These are phyloP conservation scores for Isotomurus palustris DNA, from an alignment of 2,888 invertebrate genomes.

Conservation along the genomic window DNA sequence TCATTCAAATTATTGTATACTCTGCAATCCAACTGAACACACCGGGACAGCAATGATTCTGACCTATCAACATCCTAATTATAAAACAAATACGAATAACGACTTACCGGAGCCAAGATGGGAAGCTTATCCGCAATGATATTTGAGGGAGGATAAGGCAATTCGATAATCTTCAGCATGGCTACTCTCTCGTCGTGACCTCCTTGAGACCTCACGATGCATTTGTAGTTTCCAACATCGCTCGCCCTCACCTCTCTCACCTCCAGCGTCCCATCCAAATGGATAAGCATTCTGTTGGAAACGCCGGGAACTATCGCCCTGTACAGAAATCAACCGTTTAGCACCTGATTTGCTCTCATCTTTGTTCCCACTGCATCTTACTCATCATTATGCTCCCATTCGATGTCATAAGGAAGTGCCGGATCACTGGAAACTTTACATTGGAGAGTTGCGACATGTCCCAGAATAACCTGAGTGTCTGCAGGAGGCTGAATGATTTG, in stretches of 20 bases:
- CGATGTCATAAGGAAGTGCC: constrained; percentile 75
- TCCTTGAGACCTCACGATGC: constrained; percentile 81
- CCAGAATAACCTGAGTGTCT: constrained; percentile 83
- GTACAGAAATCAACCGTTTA: constrained; percentile 1
- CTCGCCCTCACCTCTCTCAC: constrained; percentile 75
- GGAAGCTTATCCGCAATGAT: constrained; percentile 63
- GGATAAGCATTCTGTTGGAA: constrained; percentile 37
- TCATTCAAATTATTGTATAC: no score
- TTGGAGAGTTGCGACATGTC: constrained; percentile 86
- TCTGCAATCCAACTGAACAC: neutral
- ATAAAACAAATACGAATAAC: neutral
- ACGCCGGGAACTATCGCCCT: constrained; percentile 39
- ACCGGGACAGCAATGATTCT: constrained; percentile 26
- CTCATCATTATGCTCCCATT: constrained; percentile 85
- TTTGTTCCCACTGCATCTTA: constrained; percentile 56
- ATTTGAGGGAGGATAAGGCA: constrained; percentile 88
- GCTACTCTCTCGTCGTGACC: constrained; percentile 90
- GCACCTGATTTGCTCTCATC: neutral
- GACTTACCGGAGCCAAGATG: constrained; percentile 52
- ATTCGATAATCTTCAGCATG: constrained; percentile 79
- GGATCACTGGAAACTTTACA: constrained; percentile 93
- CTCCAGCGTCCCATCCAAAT: constrained; percentile 44
- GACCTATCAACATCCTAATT: no score
- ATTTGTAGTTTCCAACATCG: constrained; percentile 91
- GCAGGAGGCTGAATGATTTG: constrained; percentile 91